Evolutionary conservation across 2,888 invertebrate genomes (phyloP), one percentile per base, ranked within the genome.

Genomic region (Diloba caeruleocephala): DNA sequence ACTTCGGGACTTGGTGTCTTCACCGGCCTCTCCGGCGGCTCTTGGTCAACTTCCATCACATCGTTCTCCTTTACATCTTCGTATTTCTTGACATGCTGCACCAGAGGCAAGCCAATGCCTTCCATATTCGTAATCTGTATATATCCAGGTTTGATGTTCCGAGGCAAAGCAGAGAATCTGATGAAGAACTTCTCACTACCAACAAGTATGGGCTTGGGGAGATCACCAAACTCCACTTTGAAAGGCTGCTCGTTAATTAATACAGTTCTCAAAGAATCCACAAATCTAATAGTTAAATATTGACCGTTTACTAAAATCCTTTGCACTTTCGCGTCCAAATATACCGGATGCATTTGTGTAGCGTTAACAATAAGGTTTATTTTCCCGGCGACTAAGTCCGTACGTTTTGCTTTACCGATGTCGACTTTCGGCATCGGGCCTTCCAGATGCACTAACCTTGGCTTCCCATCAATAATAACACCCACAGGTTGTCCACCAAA

Each of bases 341-440:
- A 98, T 0, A 98, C 95, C 0, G 97, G 96, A 61, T 96, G 95
- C 87, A 97, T 95, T 43, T 95, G 95, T 45, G 95, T 95, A 0
- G 97, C 98, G 84, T 98, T 96, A 3, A 98, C 95, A 44, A 98
- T 96, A 53, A 98, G 93, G 82, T 96, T 97, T 51, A 98, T 97
- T 89, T 97, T 97, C 0, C 97, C 98, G 0, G 96, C 96, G 0
- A 97, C 96, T 33, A 98, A 91, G 84, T 98, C 98, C 9, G 95
- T 96, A 19, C 98, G 94, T 70, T 96, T 95, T 1, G 88, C 90
- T 25, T 95, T 95, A 0, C 98, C 97, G 55, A 99, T 98, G 83
- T 97, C 97, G 0, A 99, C 99, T 88, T 98, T 98, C 0, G 99
- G 99, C 2, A 98, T 96, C 0, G 98, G 98, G 0, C 99, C 99